These are phyloP conservation scores for Tylochromis polylepis DNA, from an alignment of 2,113 vertebrate species.

Conservation along the genomic window DNA sequence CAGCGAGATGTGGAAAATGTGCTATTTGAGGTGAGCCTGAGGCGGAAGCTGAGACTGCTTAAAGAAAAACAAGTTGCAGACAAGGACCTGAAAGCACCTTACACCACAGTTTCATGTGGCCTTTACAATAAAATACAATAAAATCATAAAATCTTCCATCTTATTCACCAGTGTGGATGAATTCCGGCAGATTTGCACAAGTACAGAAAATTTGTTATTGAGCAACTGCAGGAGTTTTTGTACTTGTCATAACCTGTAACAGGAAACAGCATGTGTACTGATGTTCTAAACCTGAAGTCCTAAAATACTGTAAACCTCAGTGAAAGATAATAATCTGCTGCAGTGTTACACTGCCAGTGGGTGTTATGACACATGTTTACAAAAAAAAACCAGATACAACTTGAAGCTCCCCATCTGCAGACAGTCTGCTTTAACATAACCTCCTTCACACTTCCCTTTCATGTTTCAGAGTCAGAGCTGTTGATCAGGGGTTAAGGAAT, in stretches of 20 bases:
- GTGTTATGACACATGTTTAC: neutral
- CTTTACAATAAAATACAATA: neutral
- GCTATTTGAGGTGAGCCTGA: neutral
- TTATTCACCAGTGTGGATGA: neutral
- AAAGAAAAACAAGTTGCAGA: neutral
- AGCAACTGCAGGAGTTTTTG: neutral
- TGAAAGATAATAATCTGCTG: neutral
- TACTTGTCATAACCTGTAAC: neutral
- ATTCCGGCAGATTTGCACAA: neutral
- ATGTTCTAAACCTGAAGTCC: neutral
- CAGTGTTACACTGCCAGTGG: neutral
- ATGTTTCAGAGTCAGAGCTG: neutral
- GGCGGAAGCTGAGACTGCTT: constrained; percentile 8
- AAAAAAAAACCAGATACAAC: neutral
- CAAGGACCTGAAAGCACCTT: neutral
- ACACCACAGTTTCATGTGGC: neutral
- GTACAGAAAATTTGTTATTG: neutral
- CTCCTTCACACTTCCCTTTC: neutral
- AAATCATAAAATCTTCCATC: neutral
- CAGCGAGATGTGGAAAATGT: neutral
- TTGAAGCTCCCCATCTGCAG: neutral
- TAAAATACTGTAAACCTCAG: neutral
- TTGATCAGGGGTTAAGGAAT: neutral
- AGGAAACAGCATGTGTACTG: constrained; percentile 12
- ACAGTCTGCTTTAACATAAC: neutral